Evolutionary conservation across 2,888 invertebrate species (phyloP).

Genomic region (Notodonta ziczac): DNA sequence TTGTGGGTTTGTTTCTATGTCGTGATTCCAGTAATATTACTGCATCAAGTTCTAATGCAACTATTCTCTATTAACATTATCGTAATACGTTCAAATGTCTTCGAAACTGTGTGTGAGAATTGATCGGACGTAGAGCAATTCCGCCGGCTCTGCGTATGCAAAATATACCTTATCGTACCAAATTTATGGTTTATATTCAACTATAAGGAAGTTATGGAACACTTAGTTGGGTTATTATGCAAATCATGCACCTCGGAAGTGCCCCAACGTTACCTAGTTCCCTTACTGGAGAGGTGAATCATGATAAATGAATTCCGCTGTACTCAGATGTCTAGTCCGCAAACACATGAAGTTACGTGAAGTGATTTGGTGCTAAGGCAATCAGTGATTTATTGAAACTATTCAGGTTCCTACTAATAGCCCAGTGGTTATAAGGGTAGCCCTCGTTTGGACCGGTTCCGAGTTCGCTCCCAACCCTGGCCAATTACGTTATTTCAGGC

Average conservation of each 20-base stretch:
- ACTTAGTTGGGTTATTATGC: slow-evolving; percentile 76
- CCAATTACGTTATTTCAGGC: too few relatives aligned
- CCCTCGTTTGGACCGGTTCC: too few relatives aligned
- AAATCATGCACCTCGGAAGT: slow-evolving; percentile 75
- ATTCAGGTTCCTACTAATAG: too few relatives aligned
- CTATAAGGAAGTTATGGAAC: slow-evolving; percentile 46
- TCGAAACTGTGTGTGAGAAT: slow-evolving; percentile 68
- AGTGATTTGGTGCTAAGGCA: slow-evolving; percentile 24
- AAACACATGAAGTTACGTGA: slow-evolving; percentile 26
- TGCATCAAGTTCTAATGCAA: slow-evolving; percentile 22
- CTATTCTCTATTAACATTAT: slow-evolving; percentile 45
- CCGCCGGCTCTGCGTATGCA: slow-evolving; percentile 43
- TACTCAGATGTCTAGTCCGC: slow-evolving; percentile 41
- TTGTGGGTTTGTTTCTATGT: background rate
- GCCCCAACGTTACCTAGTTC: slow-evolving; percentile 71
- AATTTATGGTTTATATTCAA: slow-evolving; percentile 56
- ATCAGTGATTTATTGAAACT: slow-evolving; percentile 7
- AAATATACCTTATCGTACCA: slow-evolving; percentile 46
- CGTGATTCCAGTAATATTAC: slow-evolving; percentile 15
- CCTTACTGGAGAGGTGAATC: slow-evolving; percentile 73
- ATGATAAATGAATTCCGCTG: slow-evolving; percentile 70
- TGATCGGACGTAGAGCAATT: slow-evolving; percentile 64
- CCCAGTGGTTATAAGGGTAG: too few relatives aligned
- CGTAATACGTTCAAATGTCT: slow-evolving; percentile 68
- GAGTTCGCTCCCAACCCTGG: too few relatives aligned